These are phyloP conservation scores for Podarcis siculus DNA, from an alignment of 2,797 vertebrate species.

Conservation along the genomic window DNA sequence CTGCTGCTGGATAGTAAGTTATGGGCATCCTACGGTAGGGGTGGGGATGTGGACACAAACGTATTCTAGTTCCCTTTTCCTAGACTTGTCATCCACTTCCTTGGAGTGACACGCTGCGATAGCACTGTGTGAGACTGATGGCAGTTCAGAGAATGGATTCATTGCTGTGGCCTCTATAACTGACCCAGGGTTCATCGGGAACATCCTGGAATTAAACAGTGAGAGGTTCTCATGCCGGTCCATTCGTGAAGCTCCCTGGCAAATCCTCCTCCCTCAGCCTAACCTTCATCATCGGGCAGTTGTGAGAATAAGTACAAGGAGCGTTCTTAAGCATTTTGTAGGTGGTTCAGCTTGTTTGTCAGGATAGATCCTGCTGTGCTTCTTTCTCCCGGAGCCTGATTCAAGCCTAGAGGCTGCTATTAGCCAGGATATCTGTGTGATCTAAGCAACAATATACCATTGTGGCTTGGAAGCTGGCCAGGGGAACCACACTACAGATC, in stretches of 20 bases:
- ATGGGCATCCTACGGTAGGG: rapidly evolving
- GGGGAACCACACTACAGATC: neutral
- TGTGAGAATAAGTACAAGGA: neutral
- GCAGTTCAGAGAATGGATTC: neutral
- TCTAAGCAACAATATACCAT: neutral
- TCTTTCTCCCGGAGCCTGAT: neutral
- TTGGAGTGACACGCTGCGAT: neutral
- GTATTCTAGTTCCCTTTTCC: too few relatives aligned
- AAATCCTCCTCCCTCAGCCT: neutral
- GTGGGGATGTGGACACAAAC: rapidly evolving
- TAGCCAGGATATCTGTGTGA: neutral
- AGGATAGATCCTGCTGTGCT: neutral
- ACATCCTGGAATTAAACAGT: neutral
- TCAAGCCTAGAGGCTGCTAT: neutral
- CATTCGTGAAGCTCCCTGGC: neutral
- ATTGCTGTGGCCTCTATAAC: too few relatives aligned
- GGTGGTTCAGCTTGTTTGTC: too few relatives aligned
- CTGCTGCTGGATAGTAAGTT: constrained; percentile 85
- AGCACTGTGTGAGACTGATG: neutral
- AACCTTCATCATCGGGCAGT: too few relatives aligned
- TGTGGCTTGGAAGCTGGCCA: neutral
- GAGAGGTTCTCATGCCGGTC: too few relatives aligned
- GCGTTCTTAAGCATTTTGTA: neutral
- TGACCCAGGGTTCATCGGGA: too few relatives aligned
- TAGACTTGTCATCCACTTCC: rapidly evolving